phyloP scores from a whole-genome alignment of 64 coral and sea anemone genomes.

The Astreopora myriophthalma region DNA sequence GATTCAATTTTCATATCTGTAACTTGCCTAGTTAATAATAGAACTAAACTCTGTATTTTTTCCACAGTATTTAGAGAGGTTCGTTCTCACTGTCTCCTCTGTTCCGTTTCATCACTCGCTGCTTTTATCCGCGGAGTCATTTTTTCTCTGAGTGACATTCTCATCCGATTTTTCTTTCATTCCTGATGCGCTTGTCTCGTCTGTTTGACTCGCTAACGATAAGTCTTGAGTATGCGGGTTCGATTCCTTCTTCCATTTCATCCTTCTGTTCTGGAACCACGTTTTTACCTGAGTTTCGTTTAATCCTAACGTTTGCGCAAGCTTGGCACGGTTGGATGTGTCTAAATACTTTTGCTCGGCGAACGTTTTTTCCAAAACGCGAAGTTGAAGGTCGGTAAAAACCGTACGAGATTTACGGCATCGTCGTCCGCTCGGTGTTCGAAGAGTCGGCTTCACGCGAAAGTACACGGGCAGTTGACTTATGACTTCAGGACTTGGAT shows the following conservation, averaged over 20 bases:
- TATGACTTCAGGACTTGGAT: constrained; percentile 73
- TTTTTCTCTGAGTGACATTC: neutral
- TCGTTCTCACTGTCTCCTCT: neutral
- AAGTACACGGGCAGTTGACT: constrained; percentile 71
- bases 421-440: constrained; percentile 65
- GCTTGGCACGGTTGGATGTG: constrained; percentile 64
- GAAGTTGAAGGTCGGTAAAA: constrained; percentile 69
- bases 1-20: neutral
- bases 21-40: neutral
- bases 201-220: neutral
- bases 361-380: constrained; percentile 75
- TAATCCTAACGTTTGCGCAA: constrained; percentile 69
- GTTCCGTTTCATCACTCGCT: neutral
- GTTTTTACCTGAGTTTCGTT: constrained; percentile 78
- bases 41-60: neutral
- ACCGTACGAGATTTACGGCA: constrained; percentile 73
- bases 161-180: neutral
- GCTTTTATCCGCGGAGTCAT: neutral
- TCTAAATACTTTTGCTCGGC: constrained; percentile 71
- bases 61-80: constrained; percentile 11
- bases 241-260: constrained; percentile 78
- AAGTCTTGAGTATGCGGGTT: neutral
- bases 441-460: constrained; percentile 65
- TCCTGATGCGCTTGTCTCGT: neutral
- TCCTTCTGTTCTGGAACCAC: constrained; percentile 72